Evolutionary conservation across 1,140 invertebrate species (phyloP).

Genomic region (Sesamia nonagrioides): DNA sequence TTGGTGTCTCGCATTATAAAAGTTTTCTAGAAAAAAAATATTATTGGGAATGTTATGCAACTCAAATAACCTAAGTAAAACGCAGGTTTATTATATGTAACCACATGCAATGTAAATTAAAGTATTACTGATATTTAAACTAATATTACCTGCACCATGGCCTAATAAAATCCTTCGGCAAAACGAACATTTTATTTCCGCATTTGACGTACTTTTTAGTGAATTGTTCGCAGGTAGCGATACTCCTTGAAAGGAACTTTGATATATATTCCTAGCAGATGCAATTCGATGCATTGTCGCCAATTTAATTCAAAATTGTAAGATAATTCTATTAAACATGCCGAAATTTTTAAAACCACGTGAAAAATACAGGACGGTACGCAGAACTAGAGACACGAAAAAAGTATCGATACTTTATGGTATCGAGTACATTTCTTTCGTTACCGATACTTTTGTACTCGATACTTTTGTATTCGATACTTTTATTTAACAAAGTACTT

Average conservation of each 20-base stretch:
- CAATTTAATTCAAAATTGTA: constrained; percentile 57
- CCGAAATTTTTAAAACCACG: constrained; percentile 75
- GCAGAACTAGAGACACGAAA: too few species aligned
- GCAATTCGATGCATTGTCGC: constrained; percentile 79
- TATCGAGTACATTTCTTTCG: too few species aligned
- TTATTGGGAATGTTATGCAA: constrained; percentile 77
- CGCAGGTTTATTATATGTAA: constrained; percentile 64
- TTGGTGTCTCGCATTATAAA: constrained; percentile 73
- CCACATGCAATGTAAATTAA: neutral
- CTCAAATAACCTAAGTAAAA: constrained; percentile 57
- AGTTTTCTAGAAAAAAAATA: constrained; percentile 71
- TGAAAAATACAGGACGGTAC: constrained; percentile 69
- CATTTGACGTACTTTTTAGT: constrained; percentile 62
- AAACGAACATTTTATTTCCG: constrained; percentile 80
- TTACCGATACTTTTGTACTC: too few species aligned
- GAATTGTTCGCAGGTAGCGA: constrained; percentile 63
- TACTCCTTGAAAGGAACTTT: constrained; percentile 71
- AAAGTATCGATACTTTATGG: too few species aligned
- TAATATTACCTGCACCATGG: constrained; percentile 68
- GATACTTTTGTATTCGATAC: too few species aligned
- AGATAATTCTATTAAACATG: constrained; percentile 63
- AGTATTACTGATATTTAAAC: constrained; percentile 12
- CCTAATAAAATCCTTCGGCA: constrained; percentile 77
- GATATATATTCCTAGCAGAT: constrained; percentile 76
- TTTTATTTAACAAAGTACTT: too few species aligned